Conservation (phyloP, 2,113 vertebrate genomes). For the Dicentrarchus labrax region DNA sequence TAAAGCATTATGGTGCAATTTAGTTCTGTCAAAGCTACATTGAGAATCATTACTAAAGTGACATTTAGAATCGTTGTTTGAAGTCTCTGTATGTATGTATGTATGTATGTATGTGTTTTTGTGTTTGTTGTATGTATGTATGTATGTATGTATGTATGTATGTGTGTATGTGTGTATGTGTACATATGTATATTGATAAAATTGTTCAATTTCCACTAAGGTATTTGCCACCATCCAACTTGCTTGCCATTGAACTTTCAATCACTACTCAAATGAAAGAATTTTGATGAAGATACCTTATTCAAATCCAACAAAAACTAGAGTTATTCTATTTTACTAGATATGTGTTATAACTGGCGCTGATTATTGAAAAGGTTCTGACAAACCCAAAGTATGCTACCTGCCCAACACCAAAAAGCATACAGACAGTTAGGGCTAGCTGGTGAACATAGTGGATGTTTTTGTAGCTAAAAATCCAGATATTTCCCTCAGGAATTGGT, state of each 20-base stretch:
- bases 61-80: background rate
- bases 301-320: background rate
- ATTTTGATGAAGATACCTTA: no score
- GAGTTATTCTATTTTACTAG: background rate
- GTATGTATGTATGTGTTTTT: no score
- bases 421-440: background rate
- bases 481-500: background rate
- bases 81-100: no score
- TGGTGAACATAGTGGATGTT: background rate
- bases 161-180: no score
- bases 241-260: background rate
- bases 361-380: background rate
- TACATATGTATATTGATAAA: background rate
- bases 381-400: background rate
- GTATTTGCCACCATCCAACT: background rate
- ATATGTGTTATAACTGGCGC: background rate
- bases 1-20: constrained; percentile 67
- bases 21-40: constrained; percentile 19
- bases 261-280: background rate
- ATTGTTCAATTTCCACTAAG: background rate
- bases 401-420: background rate
- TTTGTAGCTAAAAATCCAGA: background rate
- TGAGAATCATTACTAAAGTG: constrained; percentile 1
- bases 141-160: no score
- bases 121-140: no score